Conservation (phyloP, 2,888 invertebrate genomes). For the Cheilosia pagana region DNA sequence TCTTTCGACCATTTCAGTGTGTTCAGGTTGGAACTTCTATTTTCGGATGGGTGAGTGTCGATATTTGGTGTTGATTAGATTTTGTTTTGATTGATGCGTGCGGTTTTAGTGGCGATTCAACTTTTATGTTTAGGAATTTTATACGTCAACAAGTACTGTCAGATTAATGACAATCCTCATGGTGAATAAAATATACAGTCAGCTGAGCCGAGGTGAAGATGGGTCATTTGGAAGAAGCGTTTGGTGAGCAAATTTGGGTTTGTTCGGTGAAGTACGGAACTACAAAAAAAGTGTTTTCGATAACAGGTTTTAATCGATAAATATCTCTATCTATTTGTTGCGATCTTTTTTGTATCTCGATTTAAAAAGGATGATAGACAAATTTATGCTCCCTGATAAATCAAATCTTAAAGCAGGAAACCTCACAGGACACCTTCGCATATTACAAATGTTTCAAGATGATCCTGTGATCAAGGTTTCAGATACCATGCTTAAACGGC, state of each 20-base stretch:
- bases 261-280: neutral
- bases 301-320: no score
- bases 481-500: no score
- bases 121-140: slow-evolving; percentile 57
- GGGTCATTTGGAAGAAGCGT: neutral
- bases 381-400: no score
- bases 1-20: slow-evolving; percentile 55
- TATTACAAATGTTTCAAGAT: no score
- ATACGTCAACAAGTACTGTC: slow-evolving; percentile 71
- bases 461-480: no score
- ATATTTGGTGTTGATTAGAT: slow-evolving; percentile 12
- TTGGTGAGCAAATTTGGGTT: neutral
- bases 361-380: no score
- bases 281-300: no score
- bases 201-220: slow-evolving; percentile 15
- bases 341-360: no score
- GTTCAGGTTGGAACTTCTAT: neutral
- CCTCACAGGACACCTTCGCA: no score
- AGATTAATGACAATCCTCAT: slow-evolving; percentile 6
- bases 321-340: no score
- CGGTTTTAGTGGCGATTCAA: neutral
- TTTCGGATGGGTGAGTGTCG: slow-evolving; percentile 14
- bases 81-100: slow-evolving; percentile 45
- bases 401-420: no score
- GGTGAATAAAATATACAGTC: slow-evolving; percentile 7